Conservation (phyloP, 2,888 invertebrate species). For the Amphipyra tragopoginis region DNA sequence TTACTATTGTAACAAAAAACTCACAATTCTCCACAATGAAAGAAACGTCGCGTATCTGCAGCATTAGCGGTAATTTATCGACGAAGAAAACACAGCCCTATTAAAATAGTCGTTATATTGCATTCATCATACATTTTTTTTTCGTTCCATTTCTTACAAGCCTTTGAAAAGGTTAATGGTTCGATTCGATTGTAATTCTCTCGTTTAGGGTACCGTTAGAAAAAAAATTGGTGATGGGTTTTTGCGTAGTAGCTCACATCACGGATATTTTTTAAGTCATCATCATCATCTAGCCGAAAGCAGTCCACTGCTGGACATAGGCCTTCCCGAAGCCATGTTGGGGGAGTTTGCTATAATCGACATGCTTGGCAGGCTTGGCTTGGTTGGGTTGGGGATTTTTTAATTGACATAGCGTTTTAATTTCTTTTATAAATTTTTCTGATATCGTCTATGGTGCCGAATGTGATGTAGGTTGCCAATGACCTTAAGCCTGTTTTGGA, state of each 20-base stretch:
- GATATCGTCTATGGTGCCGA: too few species aligned
- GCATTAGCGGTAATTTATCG: slow-evolving; percentile 73
- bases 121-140: slow-evolving; percentile 72
- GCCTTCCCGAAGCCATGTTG: too few species aligned
- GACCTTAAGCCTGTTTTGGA: too few species aligned
- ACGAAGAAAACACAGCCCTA: slow-evolving; percentile 74
- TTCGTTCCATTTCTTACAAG: slow-evolving; percentile 65
- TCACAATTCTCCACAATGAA: slow-evolving; percentile 62
- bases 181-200: slow-evolving; percentile 66
- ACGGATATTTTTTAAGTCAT: too few species aligned
- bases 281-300: too few species aligned
- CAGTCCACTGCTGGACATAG: too few species aligned
- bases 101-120: slow-evolving; percentile 74
- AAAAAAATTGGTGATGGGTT: slow-evolving; percentile 17
- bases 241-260: slow-evolving; percentile 14
- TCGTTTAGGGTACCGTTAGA: slow-evolving; percentile 58
- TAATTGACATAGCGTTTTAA: too few species aligned
- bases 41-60: slow-evolving; percentile 65
- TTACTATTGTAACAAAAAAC: slow-evolving; percentile 61
- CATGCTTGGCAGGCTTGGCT: too few species aligned
- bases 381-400: too few species aligned
- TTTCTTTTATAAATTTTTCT: too few species aligned
- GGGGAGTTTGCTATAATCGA: too few species aligned
- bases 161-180: slow-evolving; percentile 74
- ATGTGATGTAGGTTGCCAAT: too few species aligned